phyloP scores from a whole-genome alignment of 2,888 invertebrate genomes.

The Tyria jacobaeae region DNA sequence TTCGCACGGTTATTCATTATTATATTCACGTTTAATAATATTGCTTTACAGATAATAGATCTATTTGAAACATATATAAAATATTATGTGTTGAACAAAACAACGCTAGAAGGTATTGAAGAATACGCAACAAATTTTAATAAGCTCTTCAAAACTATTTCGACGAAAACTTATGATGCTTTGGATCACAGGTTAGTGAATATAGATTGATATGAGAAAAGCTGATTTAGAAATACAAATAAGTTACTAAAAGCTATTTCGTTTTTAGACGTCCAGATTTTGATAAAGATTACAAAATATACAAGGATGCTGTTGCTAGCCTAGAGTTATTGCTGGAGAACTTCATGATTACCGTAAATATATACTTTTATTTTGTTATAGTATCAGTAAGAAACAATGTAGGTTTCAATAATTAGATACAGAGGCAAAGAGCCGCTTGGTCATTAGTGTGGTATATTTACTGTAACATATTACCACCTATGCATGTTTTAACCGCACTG shows the following conservation, averaged over 20 bases:
- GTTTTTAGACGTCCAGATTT: slow-evolving; percentile 86
- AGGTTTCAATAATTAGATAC: not conserved
- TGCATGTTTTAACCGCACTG: too few species aligned
- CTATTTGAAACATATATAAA: slow-evolving; percentile 90
- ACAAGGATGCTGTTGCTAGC: slow-evolving; percentile 89
- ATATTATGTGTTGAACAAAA: slow-evolving; percentile 91
- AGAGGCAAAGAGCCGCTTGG: not conserved
- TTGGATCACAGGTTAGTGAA: slow-evolving; percentile 90
- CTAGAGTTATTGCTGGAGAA: slow-evolving; percentile 91
- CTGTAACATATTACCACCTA: too few species aligned
- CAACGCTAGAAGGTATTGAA: slow-evolving; percentile 93
- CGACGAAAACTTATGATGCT: slow-evolving; percentile 91
- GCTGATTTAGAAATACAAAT: not conserved
- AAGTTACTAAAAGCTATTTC: not conserved
- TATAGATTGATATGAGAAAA: not conserved
- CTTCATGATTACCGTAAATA: slow-evolving; percentile 88
- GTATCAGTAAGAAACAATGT: not conserved
- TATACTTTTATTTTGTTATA: not conserved
- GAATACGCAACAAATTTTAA: slow-evolving; percentile 89
- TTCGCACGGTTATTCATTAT: too few species aligned
- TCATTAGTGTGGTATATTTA: too few species aligned
- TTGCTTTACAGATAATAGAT: slow-evolving; percentile 88
- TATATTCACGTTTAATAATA: not conserved
- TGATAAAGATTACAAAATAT: slow-evolving; percentile 91
- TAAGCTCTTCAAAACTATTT: slow-evolving; percentile 88